phyloP scores from a whole-genome alignment of 2,888 invertebrate genomes.

The Epirrhoe alternata region DNA sequence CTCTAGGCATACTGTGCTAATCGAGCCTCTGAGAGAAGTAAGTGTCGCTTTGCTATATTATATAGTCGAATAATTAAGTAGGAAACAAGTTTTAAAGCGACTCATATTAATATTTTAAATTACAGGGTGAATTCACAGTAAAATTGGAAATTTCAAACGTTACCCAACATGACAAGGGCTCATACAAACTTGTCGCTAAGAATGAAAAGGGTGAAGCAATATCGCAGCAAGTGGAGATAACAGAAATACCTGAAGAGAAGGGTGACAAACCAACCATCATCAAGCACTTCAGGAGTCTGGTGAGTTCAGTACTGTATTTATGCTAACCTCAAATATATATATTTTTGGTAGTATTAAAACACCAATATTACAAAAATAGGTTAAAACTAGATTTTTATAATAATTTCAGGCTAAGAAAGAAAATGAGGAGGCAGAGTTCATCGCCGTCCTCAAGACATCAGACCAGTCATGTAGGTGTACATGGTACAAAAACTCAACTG shows the following conservation, averaged over 20 bases:
- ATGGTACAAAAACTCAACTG: slow-evolving; percentile 93
- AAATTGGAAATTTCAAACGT: slow-evolving; percentile 96
- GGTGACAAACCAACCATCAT: slow-evolving; percentile 92
- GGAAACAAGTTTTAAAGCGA: not conserved
- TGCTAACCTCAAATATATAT: not conserved
- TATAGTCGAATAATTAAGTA: not conserved
- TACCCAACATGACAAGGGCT: slow-evolving; percentile 92
- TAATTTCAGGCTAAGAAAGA: slow-evolving; percentile 73
- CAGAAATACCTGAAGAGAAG: slow-evolving; percentile 92
- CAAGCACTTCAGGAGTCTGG: slow-evolving; percentile 90
- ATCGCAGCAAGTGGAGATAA: slow-evolving; percentile 94
- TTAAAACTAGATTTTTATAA: slow-evolving; percentile 3
- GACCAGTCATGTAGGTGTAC: slow-evolving; percentile 93
- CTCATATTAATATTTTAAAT: slow-evolving; percentile 23
- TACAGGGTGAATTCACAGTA: slow-evolving; percentile 94
- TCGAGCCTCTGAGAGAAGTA: slow-evolving; percentile 92
- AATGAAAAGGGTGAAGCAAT: slow-evolving; percentile 97
- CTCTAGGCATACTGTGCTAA: slow-evolving; percentile 89
- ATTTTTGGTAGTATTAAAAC: not conserved
- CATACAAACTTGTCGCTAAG: slow-evolving; percentile 95
- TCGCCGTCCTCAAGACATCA: slow-evolving; percentile 89
- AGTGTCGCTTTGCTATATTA: slow-evolving; percentile 46
- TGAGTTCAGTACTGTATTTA: slow-evolving; percentile 59
- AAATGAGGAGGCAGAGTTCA: slow-evolving; percentile 90
- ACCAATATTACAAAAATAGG: not conserved